A percentile compares a stretch with the other conserved stretches of the same genome.
Evolutionary conservation across 2,888 invertebrate genomes (phyloP).

Genomic region (Thumatha senex): DNA sequence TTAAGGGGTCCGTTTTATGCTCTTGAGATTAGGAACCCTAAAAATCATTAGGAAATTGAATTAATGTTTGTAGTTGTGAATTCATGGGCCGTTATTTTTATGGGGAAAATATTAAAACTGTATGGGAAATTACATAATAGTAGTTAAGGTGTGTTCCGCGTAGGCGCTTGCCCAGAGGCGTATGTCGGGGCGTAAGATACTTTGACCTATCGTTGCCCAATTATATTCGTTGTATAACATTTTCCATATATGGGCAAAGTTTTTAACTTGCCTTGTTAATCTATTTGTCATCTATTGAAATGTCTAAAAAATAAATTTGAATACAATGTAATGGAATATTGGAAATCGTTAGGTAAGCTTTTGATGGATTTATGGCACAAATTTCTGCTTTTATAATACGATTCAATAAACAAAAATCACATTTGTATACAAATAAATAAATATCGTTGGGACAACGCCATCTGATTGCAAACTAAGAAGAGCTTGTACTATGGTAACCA

Average conservation of each 20-base stretch:
- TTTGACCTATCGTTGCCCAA: conserved; percentile 33
- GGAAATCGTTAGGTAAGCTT: conserved; percentile 1
- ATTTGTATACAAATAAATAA: too few species aligned
- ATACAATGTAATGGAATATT: conserved; percentile 5
- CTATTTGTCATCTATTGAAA: conserved; percentile 13
- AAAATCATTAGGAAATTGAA: too few species aligned
- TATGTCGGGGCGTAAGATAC: conserved; percentile 3
- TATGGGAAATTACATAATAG: conserved; percentile 24
- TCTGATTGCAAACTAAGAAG: too few species aligned
- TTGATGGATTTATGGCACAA: not conserved
- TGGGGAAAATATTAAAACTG: not conserved
- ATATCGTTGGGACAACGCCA: too few species aligned
- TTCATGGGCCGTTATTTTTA: not conserved
- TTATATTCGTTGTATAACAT: conserved; percentile 14
- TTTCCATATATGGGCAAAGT: conserved; percentile 32
- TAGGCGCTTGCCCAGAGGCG: conserved; percentile 22
- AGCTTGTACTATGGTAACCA: too few species aligned
- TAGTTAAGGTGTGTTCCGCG: conserved; percentile 13
- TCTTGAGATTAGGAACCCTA: too few species aligned
- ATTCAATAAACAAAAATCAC: too few species aligned
- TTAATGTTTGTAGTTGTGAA: too few species aligned
- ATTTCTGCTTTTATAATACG: too few species aligned
- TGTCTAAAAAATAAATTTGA: conserved; percentile 9
- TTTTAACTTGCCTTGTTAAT: conserved; percentile 13
- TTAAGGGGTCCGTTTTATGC: too few species aligned